Percentiles rank a stretch among this genome's conserved stretches.
These are phyloP conservation scores for Drosophila fuyamai DNA, from an alignment of 1,140 invertebrate species.

Conservation along the genomic window DNA sequence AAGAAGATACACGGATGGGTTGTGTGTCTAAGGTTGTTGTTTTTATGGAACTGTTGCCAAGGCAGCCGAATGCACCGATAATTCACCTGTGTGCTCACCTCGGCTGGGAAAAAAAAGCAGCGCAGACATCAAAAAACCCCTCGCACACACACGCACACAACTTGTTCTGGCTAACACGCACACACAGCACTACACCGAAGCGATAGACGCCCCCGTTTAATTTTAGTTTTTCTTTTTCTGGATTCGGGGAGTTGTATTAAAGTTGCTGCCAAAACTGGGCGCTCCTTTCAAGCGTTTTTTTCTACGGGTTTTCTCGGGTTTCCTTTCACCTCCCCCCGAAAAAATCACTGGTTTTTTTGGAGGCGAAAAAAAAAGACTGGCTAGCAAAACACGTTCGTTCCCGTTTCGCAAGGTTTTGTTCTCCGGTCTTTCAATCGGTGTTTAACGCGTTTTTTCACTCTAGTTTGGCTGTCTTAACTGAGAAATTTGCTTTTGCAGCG, in stretches of 20 bases:
- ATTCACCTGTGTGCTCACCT: slow-evolving; percentile 78
- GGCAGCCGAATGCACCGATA: slow-evolving; percentile 74
- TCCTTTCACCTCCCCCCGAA: slow-evolving; percentile 18
- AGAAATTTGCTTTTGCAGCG: neutral
- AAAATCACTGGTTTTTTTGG: slow-evolving; percentile 52
- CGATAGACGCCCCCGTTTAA: slow-evolving; percentile 61
- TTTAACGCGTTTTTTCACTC: neutral
- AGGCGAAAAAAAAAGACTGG: slow-evolving; percentile 58
- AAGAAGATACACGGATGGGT: neutral
- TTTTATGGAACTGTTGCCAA: slow-evolving; percentile 59
- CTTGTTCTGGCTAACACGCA: slow-evolving; percentile 66
- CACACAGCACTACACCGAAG: neutral
- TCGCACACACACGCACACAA: slow-evolving; percentile 54
- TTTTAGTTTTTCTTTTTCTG: slow-evolving; percentile 35
- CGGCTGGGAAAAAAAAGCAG: slow-evolving; percentile 69
- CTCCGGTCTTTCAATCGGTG: neutral
- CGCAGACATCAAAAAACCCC: slow-evolving; percentile 76
- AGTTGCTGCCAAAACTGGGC: slow-evolving; percentile 52
- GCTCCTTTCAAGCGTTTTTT: slow-evolving; percentile 53
- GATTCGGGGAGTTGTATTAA: slow-evolving; percentile 42
- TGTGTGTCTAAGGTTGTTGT: slow-evolving; percentile 15
- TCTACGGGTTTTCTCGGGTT: slow-evolving; percentile 34
- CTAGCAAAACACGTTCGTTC: slow-evolving; percentile 69
- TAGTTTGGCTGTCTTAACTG: neutral
- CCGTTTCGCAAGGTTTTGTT: slow-evolving; percentile 39